Base-by-base conservation (phyloP, 2,113 vertebrate species). In the Misgurnus mizolepis region DNA sequence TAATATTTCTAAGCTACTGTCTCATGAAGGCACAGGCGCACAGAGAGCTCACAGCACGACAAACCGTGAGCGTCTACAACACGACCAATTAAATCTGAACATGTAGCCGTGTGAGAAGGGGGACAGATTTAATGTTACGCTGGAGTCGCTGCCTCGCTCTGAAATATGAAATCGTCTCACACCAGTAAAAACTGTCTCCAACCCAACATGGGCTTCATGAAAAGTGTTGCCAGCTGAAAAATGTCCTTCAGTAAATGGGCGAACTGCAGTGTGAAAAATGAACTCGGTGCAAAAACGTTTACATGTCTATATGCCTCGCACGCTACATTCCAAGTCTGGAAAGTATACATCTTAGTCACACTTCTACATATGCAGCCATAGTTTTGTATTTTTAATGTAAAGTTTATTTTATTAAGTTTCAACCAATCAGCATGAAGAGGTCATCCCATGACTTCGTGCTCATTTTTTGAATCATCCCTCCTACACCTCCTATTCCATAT, bases 81-180 rank as follows among this genome's bases (percentile, higher is more conserved):
- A 70, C 45, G 71, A 77, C 40, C 74, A 77, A 82, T 77, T 82
- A 69, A 78, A 82, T 56, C 45, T 49, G 66, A 77, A 70, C 67
- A 80, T 62, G 69, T 56, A 72, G 47, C 60, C n/a, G 78, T 22
- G 67, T 17, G 27, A 43, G 39, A 17, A 17, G 18, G 40, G 78
- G 70, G 78, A 41, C 49, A 18, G 34, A 40, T 80, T 50, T 82
- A 68, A 55, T 69, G 60, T 58, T 22, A 76, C 74, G 62, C 72
- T 62, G 55, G 43, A 53, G 65, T 76, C 80, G 55, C 17, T 75
- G 62, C 64, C 66, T 81, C 80, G 56, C 47, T 70, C 66, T 65
- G 64, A 40, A 50, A 76, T 69, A 76, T 81, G 49, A 71, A 77
- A 61, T 56, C 17, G 18, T 69, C 60, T 65, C 17, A 61, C 56